These are phyloP conservation scores for Aurelia sp. DNA, from an alignment of 30 jellyfish, hydroid and myxozoan species.

Conservation along the genomic window DNA sequence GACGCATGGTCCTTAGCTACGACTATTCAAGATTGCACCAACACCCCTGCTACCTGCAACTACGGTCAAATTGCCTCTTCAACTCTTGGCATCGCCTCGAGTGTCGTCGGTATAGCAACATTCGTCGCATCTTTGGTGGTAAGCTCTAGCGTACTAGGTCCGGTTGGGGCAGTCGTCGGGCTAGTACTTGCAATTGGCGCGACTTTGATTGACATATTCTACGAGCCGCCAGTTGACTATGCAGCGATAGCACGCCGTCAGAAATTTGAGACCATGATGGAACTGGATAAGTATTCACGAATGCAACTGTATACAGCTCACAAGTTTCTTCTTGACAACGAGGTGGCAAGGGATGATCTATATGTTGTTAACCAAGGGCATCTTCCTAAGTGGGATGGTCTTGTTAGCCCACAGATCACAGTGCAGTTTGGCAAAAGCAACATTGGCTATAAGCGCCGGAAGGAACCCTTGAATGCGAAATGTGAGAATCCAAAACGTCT, in stretches of 20 bases:
- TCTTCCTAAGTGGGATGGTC: background rate
- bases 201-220: slow-evolving; percentile 45
- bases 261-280: slow-evolving; percentile 27
- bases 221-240: slow-evolving; percentile 16
- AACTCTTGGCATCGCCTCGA: slow-evolving; percentile 40
- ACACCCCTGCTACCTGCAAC: slow-evolving; percentile 35
- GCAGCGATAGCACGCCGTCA: slow-evolving; percentile 4
- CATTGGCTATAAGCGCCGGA: background rate
- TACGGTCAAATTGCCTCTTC: slow-evolving; percentile 38
- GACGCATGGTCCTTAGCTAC: slow-evolving; percentile 34
- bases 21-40: slow-evolving; percentile 19
- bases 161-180: slow-evolving; percentile 38
- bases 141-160: background rate
- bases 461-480: background rate
- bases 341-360: slow-evolving; percentile 21
- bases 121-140: slow-evolving; percentile 23
- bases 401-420: background rate
- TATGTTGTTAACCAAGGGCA: slow-evolving; percentile 47
- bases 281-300: slow-evolving; percentile 29
- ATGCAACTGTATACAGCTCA: slow-evolving; percentile 1
- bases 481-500: slow-evolving; percentile 23
- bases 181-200: slow-evolving; percentile 41
- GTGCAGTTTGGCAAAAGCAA: slow-evolving; percentile 6
- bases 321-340: background rate
- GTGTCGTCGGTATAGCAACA: slow-evolving; percentile 32